Base-by-base conservation (phyloP, 2,113 vertebrate species). In the Atlantisia rogersi region DNA sequence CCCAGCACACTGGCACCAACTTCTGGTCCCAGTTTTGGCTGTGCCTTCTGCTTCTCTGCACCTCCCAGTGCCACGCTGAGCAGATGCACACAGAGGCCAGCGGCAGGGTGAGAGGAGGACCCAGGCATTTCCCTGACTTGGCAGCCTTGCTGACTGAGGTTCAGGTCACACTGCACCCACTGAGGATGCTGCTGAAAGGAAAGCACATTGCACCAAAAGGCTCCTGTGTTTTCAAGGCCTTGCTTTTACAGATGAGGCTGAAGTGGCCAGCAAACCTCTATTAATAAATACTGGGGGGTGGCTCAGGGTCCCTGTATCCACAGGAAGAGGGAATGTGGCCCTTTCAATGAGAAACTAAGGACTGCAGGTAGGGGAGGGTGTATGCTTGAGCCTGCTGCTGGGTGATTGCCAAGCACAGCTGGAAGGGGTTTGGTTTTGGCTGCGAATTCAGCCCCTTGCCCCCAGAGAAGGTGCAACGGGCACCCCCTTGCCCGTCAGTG, bases 61-160 rank as follows among this genome's bases (percentile, higher is more conserved):
- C 31, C 48, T 55, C 11, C 29, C 53, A 15, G 68, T 37, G 21
- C 17, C 16, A 3, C 0, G 0, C 14, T 24, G 39, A 63, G 32
- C 48, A 0, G 0, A 19, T 20, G 25, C 25, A 15, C 1, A 0
- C 11, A 5, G 42, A 48, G 10, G 24, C 12, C 25, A 42, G 63
- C 79, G 25, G 42, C 56, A 68, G 60, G 39, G 13, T 2, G 37
- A 75, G 59, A 85, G 29, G 29, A 64, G 18, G 8, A 56, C 1
- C 19, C 22, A 22, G 16, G 24, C 28, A 11, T 59, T 82, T 12
- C 15, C 22, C 42, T 39, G 19, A 18, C 70, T n/a, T 12, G 15
- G 32, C 39, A 52, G 32, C 56, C 0, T 0, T 18, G 28, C 64
- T 20, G 71, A 39, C 32, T 2, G 4, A 71, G 71, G 50, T 64